Percentiles rank a stretch among this genome's conserved stretches.
These are phyloP conservation scores for Prochilodus magdalenae DNA, from an alignment of 2,113 vertebrate species.

Conservation along the genomic window DNA sequence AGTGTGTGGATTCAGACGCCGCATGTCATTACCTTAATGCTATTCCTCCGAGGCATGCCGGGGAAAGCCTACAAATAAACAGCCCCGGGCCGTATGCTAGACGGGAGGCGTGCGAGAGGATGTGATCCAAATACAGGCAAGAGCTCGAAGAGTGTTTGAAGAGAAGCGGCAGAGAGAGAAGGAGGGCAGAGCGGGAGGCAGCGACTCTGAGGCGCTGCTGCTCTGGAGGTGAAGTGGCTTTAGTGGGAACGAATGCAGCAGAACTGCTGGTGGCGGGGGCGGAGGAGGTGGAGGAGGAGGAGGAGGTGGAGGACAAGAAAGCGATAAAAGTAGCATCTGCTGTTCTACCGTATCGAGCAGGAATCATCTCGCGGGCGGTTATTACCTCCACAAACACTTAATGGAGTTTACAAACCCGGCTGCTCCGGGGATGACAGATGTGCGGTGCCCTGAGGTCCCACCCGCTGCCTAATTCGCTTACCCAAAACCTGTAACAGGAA, in stretches of 20 bases:
- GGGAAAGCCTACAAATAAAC: slow-evolving; percentile 32
- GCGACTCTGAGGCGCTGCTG: background rate
- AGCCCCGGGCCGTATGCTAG: slow-evolving; percentile 8
- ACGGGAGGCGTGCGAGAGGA: slow-evolving; percentile 14
- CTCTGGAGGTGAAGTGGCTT: slow-evolving; percentile 16
- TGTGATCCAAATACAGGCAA: slow-evolving; percentile 33
- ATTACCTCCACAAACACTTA: slow-evolving; percentile 46
- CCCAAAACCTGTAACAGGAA: slow-evolving; percentile 37
- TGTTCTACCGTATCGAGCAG: slow-evolving; percentile 21
- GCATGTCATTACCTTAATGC: slow-evolving; percentile 46
- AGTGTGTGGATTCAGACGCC: slow-evolving; percentile 11
- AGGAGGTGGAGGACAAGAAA: background rate
- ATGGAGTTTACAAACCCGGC: slow-evolving; percentile 41
- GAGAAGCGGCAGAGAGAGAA: background rate
- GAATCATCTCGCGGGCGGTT: slow-evolving; percentile 6
- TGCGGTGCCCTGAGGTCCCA: slow-evolving; percentile 31
- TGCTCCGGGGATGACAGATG: slow-evolving; percentile 48
- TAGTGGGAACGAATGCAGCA: background rate
- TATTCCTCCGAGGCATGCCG: slow-evolving; percentile 32
- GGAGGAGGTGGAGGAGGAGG: slow-evolving; percentile 3
- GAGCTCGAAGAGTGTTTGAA: slow-evolving; percentile 29
- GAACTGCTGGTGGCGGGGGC: background rate
- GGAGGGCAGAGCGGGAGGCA: background rate
- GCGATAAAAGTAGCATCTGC: slow-evolving; percentile 2
- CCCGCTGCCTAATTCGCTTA: slow-evolving; percentile 40